Conservation (phyloP, 2,888 invertebrate species). For the Ormyrus nitidulus region DNA sequence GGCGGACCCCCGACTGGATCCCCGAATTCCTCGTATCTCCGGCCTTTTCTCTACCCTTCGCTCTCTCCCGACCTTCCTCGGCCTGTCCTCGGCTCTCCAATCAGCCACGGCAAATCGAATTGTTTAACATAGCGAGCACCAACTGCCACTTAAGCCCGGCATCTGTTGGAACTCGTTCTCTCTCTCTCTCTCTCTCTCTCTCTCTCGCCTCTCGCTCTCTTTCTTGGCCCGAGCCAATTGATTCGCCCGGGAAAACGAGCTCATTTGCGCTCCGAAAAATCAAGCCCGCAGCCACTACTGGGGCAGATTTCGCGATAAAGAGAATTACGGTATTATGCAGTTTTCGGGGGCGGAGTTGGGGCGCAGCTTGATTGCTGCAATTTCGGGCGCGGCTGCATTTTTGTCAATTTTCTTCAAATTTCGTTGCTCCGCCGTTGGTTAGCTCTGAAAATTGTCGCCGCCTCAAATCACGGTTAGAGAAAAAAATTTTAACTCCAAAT, state of each 20-base stretch:
- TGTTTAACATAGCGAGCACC: slow-evolving; percentile 72
- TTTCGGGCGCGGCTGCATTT: neutral
- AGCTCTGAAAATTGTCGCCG: no score
- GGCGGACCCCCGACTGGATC: slow-evolving; percentile 64
- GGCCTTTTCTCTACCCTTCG: slow-evolving; percentile 56
- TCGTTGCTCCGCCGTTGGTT: no score
- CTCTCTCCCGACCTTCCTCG: slow-evolving; percentile 39
- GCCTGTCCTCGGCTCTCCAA: slow-evolving; percentile 64
- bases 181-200: slow-evolving; percentile 32
- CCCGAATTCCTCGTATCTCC: slow-evolving; percentile 59
- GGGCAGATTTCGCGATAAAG: slow-evolving; percentile 12
- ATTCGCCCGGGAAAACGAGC: slow-evolving; percentile 20
- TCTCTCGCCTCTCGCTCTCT: slow-evolving; percentile 47
- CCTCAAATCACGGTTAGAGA: no score
- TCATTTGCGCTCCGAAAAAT: slow-evolving; percentile 38
- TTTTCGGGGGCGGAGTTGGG: neutral
- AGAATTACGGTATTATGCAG: neutral
- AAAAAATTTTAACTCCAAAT: no score
- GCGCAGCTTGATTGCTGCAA: no score
- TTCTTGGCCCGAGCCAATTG: slow-evolving; percentile 22
- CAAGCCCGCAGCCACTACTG: neutral
- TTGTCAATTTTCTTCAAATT: no score
- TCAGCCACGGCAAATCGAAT: slow-evolving; percentile 73
- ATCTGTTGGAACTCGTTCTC: slow-evolving; percentile 66
- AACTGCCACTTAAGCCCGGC: slow-evolving; percentile 73